Evolutionary conservation across 2,113 vertebrate genomes (phyloP).

Genomic region (human (Homo sapiens)): GRCh38 chr18:78203501-78204000

Average conservation of each 20-base stretch:
- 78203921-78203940: neutral
- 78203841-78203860: conserved; percentile 36
- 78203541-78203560: neutral
- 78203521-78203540: neutral
- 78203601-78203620: neutral
- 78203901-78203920: conserved; percentile 8
- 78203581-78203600: neutral
- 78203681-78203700: conserved; percentile 37
- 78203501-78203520: neutral
- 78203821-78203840: neutral
- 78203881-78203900: conserved; percentile 39
- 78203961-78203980: neutral
- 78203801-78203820: neutral
- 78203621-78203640: conserved; percentile 45
- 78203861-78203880: conserved; percentile 31
- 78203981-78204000: neutral
- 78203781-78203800: neutral
- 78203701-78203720: conserved; percentile 47
- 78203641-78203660: conserved; percentile 21
- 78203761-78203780: neutral
- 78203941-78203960: neutral
- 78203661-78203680: conserved; percentile 36
- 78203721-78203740: conserved; percentile 53
- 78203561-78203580: neutral
- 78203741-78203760: neutral